Evolutionary conservation across 2,797 vertebrate species (phyloP).

Genomic region (Anas acuta): DNA sequence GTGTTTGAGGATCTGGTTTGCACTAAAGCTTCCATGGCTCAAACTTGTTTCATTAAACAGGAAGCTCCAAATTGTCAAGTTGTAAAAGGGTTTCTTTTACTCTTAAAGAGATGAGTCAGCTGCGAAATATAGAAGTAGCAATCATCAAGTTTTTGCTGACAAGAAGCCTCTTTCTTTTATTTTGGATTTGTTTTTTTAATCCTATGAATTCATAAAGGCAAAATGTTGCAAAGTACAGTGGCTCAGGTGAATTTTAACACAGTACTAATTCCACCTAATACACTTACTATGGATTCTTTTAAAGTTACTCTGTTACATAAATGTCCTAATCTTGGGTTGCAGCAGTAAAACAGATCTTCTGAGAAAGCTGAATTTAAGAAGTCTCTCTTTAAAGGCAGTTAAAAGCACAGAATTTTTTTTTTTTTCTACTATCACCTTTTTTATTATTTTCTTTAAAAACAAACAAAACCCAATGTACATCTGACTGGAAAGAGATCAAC

Average conservation of each 20-base stretch:
- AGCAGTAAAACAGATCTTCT: background rate
- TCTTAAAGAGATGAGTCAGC: background rate
- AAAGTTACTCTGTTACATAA: conserved; percentile 27
- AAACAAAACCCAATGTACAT: background rate
- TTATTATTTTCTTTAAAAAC: too few species aligned
- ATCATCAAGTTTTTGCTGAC: background rate
- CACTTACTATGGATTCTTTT: conserved; percentile 19
- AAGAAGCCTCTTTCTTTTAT: conserved; percentile 70
- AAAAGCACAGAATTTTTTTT: background rate
- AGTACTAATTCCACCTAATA: conserved; percentile 52
- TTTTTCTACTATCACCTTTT: background rate
- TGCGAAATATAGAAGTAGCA: background rate
- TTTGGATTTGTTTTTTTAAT: conserved; percentile 42
- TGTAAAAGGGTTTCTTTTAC: background rate
- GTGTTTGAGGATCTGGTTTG: background rate
- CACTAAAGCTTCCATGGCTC: background rate
- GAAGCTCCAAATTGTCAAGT: conserved; percentile 1
- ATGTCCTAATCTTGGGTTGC: conserved; percentile 45
- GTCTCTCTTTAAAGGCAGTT: background rate
- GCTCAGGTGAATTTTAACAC: conserved; percentile 55
- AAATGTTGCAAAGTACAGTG: background rate
- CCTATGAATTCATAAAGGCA: background rate
- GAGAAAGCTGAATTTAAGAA: background rate
- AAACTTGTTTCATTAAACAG: background rate
- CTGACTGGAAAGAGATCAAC: background rate